Percentiles rank a stretch among this genome's conserved stretches.
These are phyloP conservation scores for Lymantria dispar DNA, from an alignment of 2,888 invertebrate species.

Conservation along the genomic window DNA sequence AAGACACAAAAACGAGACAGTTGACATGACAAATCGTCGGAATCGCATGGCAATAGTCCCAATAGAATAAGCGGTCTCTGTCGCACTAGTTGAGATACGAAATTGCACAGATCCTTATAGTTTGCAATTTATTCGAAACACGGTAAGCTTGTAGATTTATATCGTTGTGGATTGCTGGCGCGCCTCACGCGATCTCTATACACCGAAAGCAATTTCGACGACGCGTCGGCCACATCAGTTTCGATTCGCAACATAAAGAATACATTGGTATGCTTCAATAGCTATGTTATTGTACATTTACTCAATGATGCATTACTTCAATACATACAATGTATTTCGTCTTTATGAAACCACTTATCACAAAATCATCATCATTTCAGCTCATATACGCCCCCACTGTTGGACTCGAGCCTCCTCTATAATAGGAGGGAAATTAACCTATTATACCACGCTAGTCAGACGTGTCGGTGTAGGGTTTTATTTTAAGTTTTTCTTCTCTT, in stretches of 20 bases:
- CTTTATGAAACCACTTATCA: no score
- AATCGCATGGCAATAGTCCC: conserved; percentile 40
- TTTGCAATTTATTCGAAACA: conserved; percentile 72
- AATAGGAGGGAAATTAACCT: no score
- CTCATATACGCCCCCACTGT: no score
- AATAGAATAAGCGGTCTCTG: conserved; percentile 22
- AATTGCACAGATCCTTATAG: conserved; percentile 65
- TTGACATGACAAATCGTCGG: conserved; percentile 64
- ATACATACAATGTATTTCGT: no score
- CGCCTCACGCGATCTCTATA: conserved; percentile 63
- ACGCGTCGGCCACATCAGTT: conserved; percentile 34
- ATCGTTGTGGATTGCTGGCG: conserved; percentile 66
- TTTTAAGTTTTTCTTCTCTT: no score
- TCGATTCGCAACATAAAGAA: conserved; percentile 42
- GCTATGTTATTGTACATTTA: no score
- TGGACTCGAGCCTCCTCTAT: no score
- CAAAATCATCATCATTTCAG: no score
- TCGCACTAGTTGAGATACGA: conserved; percentile 19
- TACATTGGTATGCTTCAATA: conserved; percentile 7
- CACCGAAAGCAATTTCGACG: conserved; percentile 65
- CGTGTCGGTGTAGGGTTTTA: no score
- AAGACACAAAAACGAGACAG: conserved; percentile 40
- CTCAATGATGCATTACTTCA: no score
- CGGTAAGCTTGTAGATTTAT: conserved; percentile 71
- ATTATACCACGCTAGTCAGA: no score